Evolutionary conservation across 2,888 invertebrate species (phyloP).

Genomic region (Drosophila vallismaia): DNA sequence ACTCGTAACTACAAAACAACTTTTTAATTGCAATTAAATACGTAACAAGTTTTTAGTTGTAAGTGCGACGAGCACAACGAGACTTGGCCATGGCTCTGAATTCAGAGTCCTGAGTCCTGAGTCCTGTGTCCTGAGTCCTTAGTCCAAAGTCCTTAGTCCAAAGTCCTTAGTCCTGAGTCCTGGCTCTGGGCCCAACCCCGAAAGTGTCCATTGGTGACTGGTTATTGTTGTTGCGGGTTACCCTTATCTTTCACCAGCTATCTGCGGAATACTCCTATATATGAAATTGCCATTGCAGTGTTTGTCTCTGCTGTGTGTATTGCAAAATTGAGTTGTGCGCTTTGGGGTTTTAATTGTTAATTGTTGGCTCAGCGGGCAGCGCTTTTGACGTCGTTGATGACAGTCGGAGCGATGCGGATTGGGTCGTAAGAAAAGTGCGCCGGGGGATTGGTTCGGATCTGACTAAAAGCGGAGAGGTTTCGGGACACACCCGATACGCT

Average conservation of each 20-base stretch:
- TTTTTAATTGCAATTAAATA: constrained; percentile 79
- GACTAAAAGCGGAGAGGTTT: neutral
- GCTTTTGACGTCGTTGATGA: constrained; percentile 60
- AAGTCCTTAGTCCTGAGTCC: constrained; percentile 23
- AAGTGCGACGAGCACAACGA: constrained; percentile 63
- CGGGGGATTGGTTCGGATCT: constrained; percentile 25
- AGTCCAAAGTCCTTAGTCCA: constrained; percentile 18
- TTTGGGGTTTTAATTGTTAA: constrained; percentile 79
- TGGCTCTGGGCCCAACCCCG: neutral
- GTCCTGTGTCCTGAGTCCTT: neutral
- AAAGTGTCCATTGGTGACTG: constrained; percentile 53
- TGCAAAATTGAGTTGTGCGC: constrained; percentile 77
- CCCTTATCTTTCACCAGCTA: constrained; percentile 56
- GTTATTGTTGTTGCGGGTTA: constrained; percentile 42
- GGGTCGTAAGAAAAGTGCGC: constrained; percentile 32
- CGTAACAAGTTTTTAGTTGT: constrained; percentile 80
- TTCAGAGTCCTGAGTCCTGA: constrained; percentile 26
- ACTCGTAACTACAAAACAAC: constrained; percentile 78
- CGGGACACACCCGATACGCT: neutral
- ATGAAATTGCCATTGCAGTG: constrained; percentile 57
- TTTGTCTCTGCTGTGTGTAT: constrained; percentile 29
- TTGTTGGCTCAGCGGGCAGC: constrained; percentile 66
- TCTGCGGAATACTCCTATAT: constrained; percentile 48
- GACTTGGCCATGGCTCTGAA: constrained; percentile 44
- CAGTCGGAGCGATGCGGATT: constrained; percentile 40